Base-by-base conservation (phyloP, 1,140 invertebrate genomes). In the Proctacanthus coquilletti region DNA sequence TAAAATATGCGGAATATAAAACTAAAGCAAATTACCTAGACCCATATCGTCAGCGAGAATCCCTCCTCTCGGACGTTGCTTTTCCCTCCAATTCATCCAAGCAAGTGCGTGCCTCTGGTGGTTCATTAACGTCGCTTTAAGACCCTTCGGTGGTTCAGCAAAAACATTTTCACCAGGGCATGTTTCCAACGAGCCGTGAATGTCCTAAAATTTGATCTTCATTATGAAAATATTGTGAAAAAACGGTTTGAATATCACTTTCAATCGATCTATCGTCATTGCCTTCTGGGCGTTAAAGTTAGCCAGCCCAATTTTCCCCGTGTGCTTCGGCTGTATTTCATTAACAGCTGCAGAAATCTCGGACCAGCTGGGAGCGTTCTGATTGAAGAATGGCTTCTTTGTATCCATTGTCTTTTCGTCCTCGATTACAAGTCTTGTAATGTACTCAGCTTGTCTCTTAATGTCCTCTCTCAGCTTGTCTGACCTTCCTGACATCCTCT, bases 41-140 rank as follows among this genome's bases (percentile, higher is more conserved):
- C 92, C 92, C 91, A 96, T 96, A 55, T 95, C 91, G 66, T 95
- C 91, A 36, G 88, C 88, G 32, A 58, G 43, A 25, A 86, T 76
- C 2, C 88, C 89, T 6, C 87, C 89, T 27, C 71, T 52, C 1
- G 89, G 88, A 43, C 70, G 69, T 58, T 92, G 80, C 5, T 64
- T 65, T 62, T 96, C 92, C 32, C 92, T 63, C 87, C 88, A 96
- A 1, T 71, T 42, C 37, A 96, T 62, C 91, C 92, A 97, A 9
- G 79, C 71, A 0, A 96, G 60, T 2, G 85, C 91, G 48, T 84
- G 74, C 46, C 74, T 69, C 58, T 96, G 93, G 65, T 96, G 89
- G 3, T 69, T 60, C 83, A 94, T 84, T 3, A 97, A 62, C 15
- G 57, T 15, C 1, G 83, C 66, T 45, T 63, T 71, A 1, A 93